Conservation (phyloP, 2,888 invertebrate species). For the Sipunculus nudus region DNA sequence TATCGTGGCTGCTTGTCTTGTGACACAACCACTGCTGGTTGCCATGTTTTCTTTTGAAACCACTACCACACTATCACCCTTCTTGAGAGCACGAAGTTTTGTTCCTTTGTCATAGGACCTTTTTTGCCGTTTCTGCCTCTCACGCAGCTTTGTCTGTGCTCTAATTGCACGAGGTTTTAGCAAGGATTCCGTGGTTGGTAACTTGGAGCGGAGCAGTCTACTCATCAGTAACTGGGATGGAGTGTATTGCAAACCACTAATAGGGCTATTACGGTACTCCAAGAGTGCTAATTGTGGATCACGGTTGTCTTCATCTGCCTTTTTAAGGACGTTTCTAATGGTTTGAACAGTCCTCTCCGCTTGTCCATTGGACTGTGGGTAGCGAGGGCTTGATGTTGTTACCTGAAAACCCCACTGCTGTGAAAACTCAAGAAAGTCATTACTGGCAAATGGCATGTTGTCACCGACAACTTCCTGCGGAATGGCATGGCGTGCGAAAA, state of each 20-base stretch:
- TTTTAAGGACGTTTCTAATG: constrained; percentile 27
- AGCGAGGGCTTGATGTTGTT: constrained; percentile 22
- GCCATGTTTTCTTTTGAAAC: constrained; percentile 16
- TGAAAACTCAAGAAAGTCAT: constrained; percentile 18
- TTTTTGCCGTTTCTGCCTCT: constrained; percentile 13
- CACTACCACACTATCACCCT: constrained; percentile 13
- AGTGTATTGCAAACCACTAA: constrained; percentile 26
- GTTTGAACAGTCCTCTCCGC: constrained; percentile 26
- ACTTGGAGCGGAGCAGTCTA: constrained; percentile 22
- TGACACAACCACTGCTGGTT: constrained; percentile 13
- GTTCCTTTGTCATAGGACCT: constrained; percentile 4
- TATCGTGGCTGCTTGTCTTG: too few species aligned
- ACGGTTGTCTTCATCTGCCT: constrained; percentile 19
- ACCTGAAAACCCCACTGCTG: constrained; percentile 20
- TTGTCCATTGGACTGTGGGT: constrained; percentile 31
- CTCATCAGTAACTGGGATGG: constrained; percentile 38
- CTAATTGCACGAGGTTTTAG: not conserved
- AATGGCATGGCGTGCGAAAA: constrained; percentile 34
- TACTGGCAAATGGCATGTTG: constrained; percentile 36
- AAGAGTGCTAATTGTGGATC: constrained; percentile 34
- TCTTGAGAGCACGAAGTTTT: not conserved
- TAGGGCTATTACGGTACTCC: constrained; percentile 35
- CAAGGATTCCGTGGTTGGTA: constrained; percentile 10
- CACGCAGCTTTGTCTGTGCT: not conserved
- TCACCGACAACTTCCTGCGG: constrained; percentile 32